These are phyloP conservation scores for Echiichthys vipera DNA, from an alignment of 2,797 vertebrate genomes.

Conservation along the genomic window DNA sequence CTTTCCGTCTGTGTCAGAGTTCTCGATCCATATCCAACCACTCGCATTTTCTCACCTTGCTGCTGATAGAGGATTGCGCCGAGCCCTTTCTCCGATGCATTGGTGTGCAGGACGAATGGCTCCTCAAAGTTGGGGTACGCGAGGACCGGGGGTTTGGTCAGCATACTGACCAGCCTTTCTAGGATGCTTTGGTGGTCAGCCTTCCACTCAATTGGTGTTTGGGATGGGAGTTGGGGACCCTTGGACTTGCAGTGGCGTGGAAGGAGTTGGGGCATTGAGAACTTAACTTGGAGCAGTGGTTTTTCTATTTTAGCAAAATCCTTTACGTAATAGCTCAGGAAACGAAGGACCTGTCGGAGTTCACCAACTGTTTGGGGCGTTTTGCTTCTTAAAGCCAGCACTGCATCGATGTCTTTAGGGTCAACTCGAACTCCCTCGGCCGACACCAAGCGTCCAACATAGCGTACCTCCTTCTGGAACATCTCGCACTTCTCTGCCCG, in stretches of 20 bases:
- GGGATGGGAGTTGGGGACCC: not conserved
- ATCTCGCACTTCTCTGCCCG: not conserved
- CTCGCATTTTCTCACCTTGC: not conserved
- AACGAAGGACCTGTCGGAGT: not conserved
- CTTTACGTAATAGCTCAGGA: not conserved
- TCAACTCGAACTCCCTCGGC: not conserved
- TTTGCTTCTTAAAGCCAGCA: not conserved
- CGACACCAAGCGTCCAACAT: not conserved
- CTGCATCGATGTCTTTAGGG: not conserved
- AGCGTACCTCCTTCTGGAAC: not conserved
- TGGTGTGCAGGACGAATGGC: not conserved
- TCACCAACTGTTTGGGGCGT: not conserved
- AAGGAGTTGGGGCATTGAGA: not conserved
- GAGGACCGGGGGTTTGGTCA: not conserved
- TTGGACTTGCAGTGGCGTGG: not conserved
- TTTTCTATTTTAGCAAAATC: not conserved
- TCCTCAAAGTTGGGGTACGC: not conserved
- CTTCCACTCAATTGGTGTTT: not conserved
- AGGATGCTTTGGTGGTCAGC: not conserved
- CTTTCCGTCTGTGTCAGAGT: not conserved
- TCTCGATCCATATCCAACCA: not conserved
- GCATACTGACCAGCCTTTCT: not conserved
- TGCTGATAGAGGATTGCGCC: not conserved
- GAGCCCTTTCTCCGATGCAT: not conserved
- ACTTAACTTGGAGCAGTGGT: not conserved